Percentiles rank a stretch among this genome's conserved stretches.
phyloP scores from a whole-genome alignment of 1,140 invertebrate genomes.

The Ips typographus region DNA sequence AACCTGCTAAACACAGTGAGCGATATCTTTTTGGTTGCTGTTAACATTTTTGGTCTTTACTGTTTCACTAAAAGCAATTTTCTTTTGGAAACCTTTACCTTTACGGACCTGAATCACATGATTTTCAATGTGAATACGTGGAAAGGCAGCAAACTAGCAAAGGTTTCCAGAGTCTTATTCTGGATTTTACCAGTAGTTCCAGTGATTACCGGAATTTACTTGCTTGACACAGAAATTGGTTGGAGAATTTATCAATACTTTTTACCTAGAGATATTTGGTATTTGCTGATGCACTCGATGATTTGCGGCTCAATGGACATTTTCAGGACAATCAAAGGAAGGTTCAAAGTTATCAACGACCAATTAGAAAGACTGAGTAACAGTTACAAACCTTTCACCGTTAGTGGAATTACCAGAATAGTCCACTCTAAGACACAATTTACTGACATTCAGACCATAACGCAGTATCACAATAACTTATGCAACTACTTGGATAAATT shows the following conservation, averaged over 20 bases:
- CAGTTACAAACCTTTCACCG: neutral
- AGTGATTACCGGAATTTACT: neutral
- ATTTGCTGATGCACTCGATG: slow-evolving; percentile 1
- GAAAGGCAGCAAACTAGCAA: neutral
- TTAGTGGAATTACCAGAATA: neutral
- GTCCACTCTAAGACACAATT: neutral
- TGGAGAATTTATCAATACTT: slow-evolving; percentile 5
- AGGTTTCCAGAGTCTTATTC: neutral
- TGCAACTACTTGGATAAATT: slow-evolving; percentile 5
- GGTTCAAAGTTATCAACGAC: neutral
- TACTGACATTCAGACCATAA: neutral
- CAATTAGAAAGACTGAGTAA: neutral
- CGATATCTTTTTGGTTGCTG: neutral
- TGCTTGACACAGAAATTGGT: neutral
- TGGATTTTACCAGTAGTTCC: neutral
- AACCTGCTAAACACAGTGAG: neutral
- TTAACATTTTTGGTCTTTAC: slow-evolving; percentile 1
- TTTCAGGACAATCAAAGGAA: neutral
- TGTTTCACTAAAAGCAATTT: neutral
- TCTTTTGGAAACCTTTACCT: neutral
- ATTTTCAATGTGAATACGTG: neutral
- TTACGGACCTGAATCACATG: neutral
- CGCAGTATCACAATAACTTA: neutral
- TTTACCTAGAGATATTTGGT: neutral
- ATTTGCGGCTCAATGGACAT: neutral